These are phyloP conservation scores for Leuciscus waleckii DNA, from an alignment of 2,797 vertebrate genomes.

Conservation along the genomic window DNA sequence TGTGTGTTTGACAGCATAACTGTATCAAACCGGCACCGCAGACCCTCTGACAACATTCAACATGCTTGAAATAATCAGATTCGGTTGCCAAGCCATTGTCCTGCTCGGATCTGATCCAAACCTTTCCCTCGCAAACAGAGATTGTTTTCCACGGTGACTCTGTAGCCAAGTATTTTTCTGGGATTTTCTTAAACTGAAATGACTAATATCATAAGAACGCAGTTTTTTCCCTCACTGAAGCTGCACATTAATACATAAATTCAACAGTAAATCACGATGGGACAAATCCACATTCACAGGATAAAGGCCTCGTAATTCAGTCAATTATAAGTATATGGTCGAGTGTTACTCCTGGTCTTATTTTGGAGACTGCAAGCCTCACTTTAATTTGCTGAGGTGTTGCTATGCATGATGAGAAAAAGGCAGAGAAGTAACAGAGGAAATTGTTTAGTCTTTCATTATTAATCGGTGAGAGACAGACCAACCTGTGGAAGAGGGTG, in stretches of 20 bases:
- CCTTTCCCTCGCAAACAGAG: background rate
- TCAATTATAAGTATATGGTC: background rate
- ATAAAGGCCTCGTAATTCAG: conserved; percentile 4
- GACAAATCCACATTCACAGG: background rate
- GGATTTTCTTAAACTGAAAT: background rate
- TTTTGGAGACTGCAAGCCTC: background rate
- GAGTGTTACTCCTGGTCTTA: background rate
- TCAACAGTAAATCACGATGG: background rate
- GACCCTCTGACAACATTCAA: conserved; percentile 23
- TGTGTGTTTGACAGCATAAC: conserved; percentile 6
- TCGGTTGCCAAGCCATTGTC: conserved; percentile 23
- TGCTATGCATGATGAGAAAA: conserved; percentile 4
- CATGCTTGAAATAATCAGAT: conserved; percentile 18
- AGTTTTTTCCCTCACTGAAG: background rate
- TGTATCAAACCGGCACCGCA: background rate
- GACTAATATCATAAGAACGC: conserved; percentile 12
- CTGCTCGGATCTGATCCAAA: conserved; percentile 26
- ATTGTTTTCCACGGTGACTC: conserved; percentile 2
- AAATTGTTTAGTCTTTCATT: background rate
- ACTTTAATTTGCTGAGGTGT: conserved; percentile 20
- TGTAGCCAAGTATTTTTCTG: background rate
- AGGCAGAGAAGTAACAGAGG: background rate
- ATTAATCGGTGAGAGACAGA: background rate
- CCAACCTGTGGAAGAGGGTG: background rate
- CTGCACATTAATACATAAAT: background rate